Evolutionary conservation across 1,140 invertebrate species (phyloP).

Genomic region (Marisa cornuarietis): DNA sequence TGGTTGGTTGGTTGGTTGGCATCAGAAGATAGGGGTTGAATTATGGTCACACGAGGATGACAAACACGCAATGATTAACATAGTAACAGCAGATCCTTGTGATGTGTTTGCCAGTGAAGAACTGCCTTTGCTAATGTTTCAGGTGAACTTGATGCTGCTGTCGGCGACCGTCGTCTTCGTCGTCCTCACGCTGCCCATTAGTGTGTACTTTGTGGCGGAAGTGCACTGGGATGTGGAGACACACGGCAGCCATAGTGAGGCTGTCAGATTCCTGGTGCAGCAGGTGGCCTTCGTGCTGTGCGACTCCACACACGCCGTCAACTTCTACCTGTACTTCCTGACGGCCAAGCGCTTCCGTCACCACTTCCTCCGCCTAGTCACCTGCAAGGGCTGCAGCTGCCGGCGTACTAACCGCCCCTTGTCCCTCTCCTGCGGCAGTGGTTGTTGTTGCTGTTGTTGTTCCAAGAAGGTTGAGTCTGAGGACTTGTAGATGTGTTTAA

Average conservation of each 20-base stretch:
- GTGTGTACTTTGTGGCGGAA: constrained; percentile 45
- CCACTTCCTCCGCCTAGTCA: constrained; percentile 21
- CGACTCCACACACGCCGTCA: constrained; percentile 54
- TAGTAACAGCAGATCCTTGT: too few species aligned
- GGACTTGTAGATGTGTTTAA: background rate
- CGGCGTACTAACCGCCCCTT: background rate
- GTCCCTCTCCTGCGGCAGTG: background rate
- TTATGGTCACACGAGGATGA: too few species aligned
- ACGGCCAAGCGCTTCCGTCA: constrained; percentile 49
- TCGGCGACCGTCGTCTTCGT: constrained; percentile 46
- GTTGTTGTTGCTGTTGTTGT: background rate
- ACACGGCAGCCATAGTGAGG: background rate
- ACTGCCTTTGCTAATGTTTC: background rate
- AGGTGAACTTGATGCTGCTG: constrained; percentile 52
- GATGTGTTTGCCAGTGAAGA: too few species aligned
- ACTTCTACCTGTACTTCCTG: constrained; percentile 58
- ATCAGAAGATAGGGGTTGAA: too few species aligned
- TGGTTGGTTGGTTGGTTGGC: too few species aligned
- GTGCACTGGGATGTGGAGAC: constrained; percentile 6
- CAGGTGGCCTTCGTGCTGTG: constrained; percentile 49
- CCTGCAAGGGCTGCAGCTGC: constrained; percentile 8
- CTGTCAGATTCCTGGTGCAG: constrained; percentile 25
- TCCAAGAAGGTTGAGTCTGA: background rate
- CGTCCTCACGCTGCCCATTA: constrained; percentile 48
- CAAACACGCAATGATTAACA: too few species aligned